Conservation (phyloP, 2,888 invertebrate species). For the Scaptomyza reducta region DNA sequence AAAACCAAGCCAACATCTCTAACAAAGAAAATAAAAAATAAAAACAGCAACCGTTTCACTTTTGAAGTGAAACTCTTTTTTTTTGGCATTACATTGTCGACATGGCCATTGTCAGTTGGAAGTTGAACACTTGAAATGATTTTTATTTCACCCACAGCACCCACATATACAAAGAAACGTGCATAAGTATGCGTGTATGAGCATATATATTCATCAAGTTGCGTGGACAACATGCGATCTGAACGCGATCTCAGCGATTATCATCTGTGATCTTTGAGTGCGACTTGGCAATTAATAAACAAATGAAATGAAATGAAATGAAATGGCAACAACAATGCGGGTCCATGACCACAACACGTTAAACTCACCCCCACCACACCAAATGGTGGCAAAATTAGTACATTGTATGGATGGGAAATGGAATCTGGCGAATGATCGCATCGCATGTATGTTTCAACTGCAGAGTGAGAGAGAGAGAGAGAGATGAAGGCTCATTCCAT, state of each 20-base stretch:
- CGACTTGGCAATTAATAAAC: slow-evolving; percentile 69
- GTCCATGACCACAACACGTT: slow-evolving; percentile 70
- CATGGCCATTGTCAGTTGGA: slow-evolving; percentile 39
- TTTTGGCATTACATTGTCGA: slow-evolving; percentile 63
- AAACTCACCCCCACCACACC: neutral
- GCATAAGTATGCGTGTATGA: slow-evolving; percentile 6
- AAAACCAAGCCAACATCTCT: no score
- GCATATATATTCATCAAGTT: slow-evolving; percentile 63
- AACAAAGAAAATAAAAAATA: no score
- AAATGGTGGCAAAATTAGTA: slow-evolving; percentile 64
- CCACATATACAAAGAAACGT: slow-evolving; percentile 70
- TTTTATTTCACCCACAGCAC: slow-evolving; percentile 76
- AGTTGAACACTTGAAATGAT: slow-evolving; percentile 41
- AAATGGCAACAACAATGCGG: slow-evolving; percentile 76
- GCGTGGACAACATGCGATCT: slow-evolving; percentile 47
- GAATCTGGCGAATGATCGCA: slow-evolving; percentile 36
- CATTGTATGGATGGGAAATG: slow-evolving; percentile 46
- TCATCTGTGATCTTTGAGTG: slow-evolving; percentile 21
- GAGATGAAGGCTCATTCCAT: no score
- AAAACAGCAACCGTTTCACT: slow-evolving; percentile 43
- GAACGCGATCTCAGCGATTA: slow-evolving; percentile 10
- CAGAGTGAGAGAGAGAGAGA: no score
- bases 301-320: slow-evolving; percentile 56
- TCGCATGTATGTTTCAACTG: neutral
- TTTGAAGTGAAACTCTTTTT: slow-evolving; percentile 63